Evolutionary conservation across 2,888 invertebrate species (phyloP), one percentile per base, ranked within the genome.

Genomic region (Tuta absoluta): DNA sequence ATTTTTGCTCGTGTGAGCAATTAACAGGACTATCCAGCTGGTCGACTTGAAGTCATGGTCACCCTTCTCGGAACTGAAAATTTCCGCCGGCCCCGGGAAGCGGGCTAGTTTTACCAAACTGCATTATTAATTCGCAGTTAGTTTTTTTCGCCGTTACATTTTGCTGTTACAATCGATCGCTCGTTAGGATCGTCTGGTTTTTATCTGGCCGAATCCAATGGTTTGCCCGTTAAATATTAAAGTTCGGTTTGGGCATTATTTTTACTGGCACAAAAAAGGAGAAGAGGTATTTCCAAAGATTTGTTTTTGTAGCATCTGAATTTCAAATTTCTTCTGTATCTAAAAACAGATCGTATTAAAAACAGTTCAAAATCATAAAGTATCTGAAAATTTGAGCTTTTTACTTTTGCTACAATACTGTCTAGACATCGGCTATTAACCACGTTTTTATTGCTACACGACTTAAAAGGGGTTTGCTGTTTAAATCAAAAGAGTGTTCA

Each of bases 101-200:
- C 63, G 53, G 66, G 64, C 63, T 69, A 72, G 72, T 75, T 76
- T 74, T 69, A 41, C 68, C 67, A 68, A 73, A 78, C 76, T 76
- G 76, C 75, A 74, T 74, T 77, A 85, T 85, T 80, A 85, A 81
- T 82, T 75, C 68, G 75, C 72, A 81, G 81, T 85, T 84, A 81
- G 81, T 80, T 82, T 84, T 33, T 82, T 84, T 81, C 70, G 68
- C 70, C 74, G 74, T 68, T 68, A 69, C 77, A 78, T 79, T 81
- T 81, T 79, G 80, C 76, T 75, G 72, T 73, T 69, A 67, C 74
- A 84, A 49, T 85, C 77, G 78, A 80, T 84, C 78, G 68, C 81
- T 82, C 85, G 84, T 85, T 86, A 84, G 68, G 69, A 57, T 67
- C 67, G 72, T 51, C 68, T 69, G 65, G 73, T 79, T 82, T 84